Base-by-base conservation (phyloP, 2,113 vertebrate species). In the Phyllostomus discolor region DNA sequence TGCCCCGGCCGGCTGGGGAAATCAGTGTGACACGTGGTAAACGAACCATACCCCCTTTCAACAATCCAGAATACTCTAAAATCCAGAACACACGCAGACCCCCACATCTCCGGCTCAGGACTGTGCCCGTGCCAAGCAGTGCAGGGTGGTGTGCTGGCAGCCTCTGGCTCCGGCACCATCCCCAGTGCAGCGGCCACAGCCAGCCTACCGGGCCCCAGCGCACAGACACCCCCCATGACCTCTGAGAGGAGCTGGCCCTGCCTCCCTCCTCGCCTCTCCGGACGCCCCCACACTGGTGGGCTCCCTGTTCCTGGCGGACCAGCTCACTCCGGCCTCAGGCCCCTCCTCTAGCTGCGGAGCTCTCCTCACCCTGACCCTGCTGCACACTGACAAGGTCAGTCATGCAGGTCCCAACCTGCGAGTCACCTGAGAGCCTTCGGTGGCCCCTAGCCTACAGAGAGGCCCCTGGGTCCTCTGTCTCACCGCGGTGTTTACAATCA, bases 41-140 rank as follows among this genome's bases (percentile, higher is more conserved):
- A 52, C 1, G 87, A 87, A 46, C 35, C 79, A 87, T 0, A 43
- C n/a, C 50, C n/a, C n/a, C 57, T 80, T 67, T 76, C 52, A 9
- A 35, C 28, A 70, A 92, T 17, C 48, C 78, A 22, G 82, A 91
- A 66, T 11, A 67, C 19, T 94, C 54, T 70, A 82, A 89, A 82
- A 50, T 62, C 50, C 69, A 88, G 87, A 70, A 57, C 16, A 33
- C 28, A 54, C 24, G 57, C 38, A 31, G 57, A 59, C 7, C 38
- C 46, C 14, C 52, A 76, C 64, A 57, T 33, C 79, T 50, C 75
- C 59, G 41, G 35, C 28, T n/a, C 50, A 31, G 80, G 38, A 57
- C 48, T 7, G 4, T 62, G 3, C 64, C 50, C 15, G 22, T 7
- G 69, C 28, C 24, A 9, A 0, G 14, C 11, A 3, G 67, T 1